A percentile compares a stretch with the other conserved stretches of the same genome.
These are phyloP conservation scores for Molossus alvarezi DNA, from an alignment of 2,797 vertebrate species.

Conservation along the genomic window DNA sequence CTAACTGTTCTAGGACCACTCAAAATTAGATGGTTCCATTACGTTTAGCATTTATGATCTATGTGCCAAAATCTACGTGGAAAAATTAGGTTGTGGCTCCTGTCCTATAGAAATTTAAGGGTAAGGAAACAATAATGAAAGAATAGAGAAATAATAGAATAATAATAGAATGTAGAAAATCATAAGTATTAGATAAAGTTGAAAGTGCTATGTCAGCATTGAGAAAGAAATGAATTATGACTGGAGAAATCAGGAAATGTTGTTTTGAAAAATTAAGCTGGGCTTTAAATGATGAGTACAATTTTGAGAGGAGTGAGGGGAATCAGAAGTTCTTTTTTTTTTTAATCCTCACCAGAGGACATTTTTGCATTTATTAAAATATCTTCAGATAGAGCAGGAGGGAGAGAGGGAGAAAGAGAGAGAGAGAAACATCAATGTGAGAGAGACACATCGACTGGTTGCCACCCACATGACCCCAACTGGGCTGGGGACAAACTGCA, in stretches of 20 bases:
- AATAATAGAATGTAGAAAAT: neutral
- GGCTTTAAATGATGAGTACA: conserved; percentile 8
- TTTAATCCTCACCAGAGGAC: too few species aligned
- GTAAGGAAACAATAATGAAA: neutral
- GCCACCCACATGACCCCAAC: too few species aligned
- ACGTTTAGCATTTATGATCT: neutral
- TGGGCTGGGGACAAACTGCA: too few species aligned
- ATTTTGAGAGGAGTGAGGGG: conserved; percentile 39
- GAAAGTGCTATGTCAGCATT: neutral
- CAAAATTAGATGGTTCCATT: neutral
- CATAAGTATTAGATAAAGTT: neutral
- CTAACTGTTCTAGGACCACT: neutral
- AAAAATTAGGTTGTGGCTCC: neutral
- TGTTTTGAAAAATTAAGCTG: neutral
- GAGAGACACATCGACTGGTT: too few species aligned
- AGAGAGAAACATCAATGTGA: too few species aligned
- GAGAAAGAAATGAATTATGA: neutral
- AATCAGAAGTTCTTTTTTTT: neutral
- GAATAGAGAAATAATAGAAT: neutral
- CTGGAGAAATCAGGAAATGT: neutral
- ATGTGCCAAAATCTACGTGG: neutral
- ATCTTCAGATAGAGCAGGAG: too few species aligned
- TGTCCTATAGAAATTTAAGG: neutral
- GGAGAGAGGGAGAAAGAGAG: too few species aligned
- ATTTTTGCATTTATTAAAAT: too few species aligned